Percentiles rank a stretch among this genome's conserved stretches.
These are phyloP conservation scores for Mus spicilegus DNA, from an alignment of 2,113 vertebrate species.

Conservation along the genomic window DNA sequence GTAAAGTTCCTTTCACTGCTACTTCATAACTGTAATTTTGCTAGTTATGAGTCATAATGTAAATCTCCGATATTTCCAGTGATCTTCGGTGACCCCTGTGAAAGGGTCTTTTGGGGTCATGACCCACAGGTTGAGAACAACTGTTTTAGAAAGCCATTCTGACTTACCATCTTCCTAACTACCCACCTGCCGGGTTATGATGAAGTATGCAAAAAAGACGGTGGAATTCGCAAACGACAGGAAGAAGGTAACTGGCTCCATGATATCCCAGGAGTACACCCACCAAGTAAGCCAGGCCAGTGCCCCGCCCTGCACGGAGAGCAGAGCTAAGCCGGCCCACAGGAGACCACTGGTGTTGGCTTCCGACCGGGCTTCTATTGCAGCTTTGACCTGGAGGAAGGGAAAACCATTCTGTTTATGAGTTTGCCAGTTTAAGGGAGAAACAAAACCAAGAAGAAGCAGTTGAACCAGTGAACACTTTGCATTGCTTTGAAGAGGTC, in stretches of 20 bases:
- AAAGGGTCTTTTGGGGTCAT: background rate
- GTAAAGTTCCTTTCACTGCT: background rate
- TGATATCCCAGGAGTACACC: slow-evolving; percentile 99
- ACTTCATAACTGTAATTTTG: background rate
- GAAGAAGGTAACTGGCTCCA: slow-evolving; percentile 98
- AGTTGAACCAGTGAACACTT: background rate
- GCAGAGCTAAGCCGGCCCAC: slow-evolving; percentile 93
- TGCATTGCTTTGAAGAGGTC: background rate
- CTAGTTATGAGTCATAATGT: background rate
- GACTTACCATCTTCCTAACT: slow-evolving; percentile 18
- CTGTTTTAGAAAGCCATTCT: background rate
- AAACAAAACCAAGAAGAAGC: background rate
- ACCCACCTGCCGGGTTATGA: slow-evolving; percentile 93
- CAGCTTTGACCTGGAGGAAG: slow-evolving; percentile 88
- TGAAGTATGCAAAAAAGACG: slow-evolving; percentile 93
- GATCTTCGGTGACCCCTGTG: background rate
- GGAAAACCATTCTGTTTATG: background rate
- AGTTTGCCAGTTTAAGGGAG: background rate
- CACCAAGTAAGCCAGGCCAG: slow-evolving; percentile 98
- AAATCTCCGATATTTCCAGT: background rate
- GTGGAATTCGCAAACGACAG: slow-evolving; percentile 95
- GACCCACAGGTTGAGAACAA: background rate
- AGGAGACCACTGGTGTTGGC: slow-evolving; percentile 87
- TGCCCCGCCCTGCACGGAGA: slow-evolving; percentile 94
- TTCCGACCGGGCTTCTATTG: slow-evolving; percentile 86